Percentiles rank a stretch among this genome's conserved stretches.
Conservation (phyloP, 2,888 invertebrate genomes). For the Scelioninae gen. 2 region DNA sequence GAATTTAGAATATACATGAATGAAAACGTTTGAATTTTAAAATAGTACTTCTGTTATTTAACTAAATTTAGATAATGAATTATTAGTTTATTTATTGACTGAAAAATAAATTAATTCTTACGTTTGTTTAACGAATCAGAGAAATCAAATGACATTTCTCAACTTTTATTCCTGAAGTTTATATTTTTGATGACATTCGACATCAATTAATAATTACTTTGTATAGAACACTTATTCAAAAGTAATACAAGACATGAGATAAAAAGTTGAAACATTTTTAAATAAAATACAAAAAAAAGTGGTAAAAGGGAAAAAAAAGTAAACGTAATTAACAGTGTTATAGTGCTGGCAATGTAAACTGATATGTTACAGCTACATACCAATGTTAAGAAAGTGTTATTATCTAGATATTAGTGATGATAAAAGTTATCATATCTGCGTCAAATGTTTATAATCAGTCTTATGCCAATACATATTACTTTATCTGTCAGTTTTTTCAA, state of each 20-base stretch:
- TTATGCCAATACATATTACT: conserved; percentile 1
- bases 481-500: too few species aligned
- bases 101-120: conserved; percentile 1
- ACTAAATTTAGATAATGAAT: background rate
- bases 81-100: background rate
- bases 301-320: too few species aligned
- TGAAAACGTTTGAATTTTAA: background rate
- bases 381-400: background rate
- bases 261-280: too few species aligned
- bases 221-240: background rate
- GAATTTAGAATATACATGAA: background rate
- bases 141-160: background rate
- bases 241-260: too few species aligned
- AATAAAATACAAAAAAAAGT: background rate
- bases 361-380: conserved; percentile 1
- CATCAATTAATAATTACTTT: background rate
- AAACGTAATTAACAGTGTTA: background rate
- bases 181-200: background rate
- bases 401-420: background rate
- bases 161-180: background rate
- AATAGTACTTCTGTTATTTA: background rate
- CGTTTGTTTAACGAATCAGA: background rate
- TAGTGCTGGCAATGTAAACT: background rate
- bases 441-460: background rate
- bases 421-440: conserved; percentile 4